Evolutionary conservation across 2,888 invertebrate species (phyloP), one percentile per base, ranked within the genome.

Genomic region (Taphrorychus bicolor): DNA sequence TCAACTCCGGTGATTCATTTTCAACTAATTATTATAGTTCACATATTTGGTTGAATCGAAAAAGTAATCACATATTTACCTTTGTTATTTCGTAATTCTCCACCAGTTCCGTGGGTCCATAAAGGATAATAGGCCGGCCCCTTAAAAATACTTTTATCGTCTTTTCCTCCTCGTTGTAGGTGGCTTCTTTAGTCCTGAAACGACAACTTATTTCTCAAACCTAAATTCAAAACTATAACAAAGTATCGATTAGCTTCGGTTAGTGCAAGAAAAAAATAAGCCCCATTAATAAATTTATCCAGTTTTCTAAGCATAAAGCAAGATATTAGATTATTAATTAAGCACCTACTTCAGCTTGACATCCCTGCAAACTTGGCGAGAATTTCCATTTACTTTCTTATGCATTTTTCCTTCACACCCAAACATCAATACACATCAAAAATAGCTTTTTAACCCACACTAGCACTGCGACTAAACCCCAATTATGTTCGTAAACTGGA

Each of bases 151-250:
- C 90, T 69, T 91, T 89, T 75, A 96, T 87, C 48, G 89, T 88
- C 19, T 93, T 93, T 71, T 95, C 95, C 73, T 95, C 95, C 76
- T 90, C 89, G 82, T 93, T 94, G 86, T 90, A 94, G 76, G 89
- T 88, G 76, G 93, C 91, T 75, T 94, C 93, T 82, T 91, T 90
- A 23, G 92, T 91, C 81, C 94, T 94, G 59, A 32, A 68, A 72
- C 32, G 32, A 32, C 32, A 32, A 32, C 3, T 32, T 32, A 32
- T 11, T 32, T 32, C 3, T 9, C 32, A 7, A 32, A 9, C 11
- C 32, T 1, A 32, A 32, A 32, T 11, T 3, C 1, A 32, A 32
- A 32, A 7, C 32, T 32, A 7, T 11, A 32, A 32, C 1, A 32
- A 32, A 11, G n/a, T n/a, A n/a, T n/a, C n/a, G 9, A 32, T 32